Conservation (phyloP, 1,140 invertebrate species). For the Triops longicaudatus region DNA sequence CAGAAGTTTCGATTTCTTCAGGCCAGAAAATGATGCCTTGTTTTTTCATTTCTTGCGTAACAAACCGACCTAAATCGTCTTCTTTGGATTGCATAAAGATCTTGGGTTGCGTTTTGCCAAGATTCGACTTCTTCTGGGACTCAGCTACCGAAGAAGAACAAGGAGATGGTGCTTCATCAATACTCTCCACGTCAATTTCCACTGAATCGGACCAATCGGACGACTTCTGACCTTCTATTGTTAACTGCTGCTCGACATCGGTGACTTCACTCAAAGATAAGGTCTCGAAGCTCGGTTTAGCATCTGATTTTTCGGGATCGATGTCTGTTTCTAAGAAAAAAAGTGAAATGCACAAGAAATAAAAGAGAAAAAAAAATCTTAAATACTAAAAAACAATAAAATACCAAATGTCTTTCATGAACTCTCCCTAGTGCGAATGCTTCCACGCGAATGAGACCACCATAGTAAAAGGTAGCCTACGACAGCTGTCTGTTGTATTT, state of each 20-base stretch:
- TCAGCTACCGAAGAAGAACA: not conserved
- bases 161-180: not conserved
- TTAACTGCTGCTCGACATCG: not conserved
- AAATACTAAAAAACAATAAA: too few species aligned
- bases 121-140: not conserved
- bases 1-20: not conserved
- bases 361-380: not conserved
- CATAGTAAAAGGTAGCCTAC: too few species aligned
- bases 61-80: not conserved
- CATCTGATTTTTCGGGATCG: not conserved
- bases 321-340: not conserved
- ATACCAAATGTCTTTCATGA: too few species aligned
- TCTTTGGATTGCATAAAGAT: conserved; percentile 1
- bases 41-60: not conserved
- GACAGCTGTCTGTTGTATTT: too few species aligned
- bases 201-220: not conserved
- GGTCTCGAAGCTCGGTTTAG: not conserved
- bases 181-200: not conserved
- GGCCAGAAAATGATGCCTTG: not conserved
- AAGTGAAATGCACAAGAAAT: not conserved
- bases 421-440: too few species aligned
- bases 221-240: not conserved
- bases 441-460: too few species aligned
- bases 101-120: not conserved
- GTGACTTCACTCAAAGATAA: not conserved